These are phyloP conservation scores for Bacillus rossius DNA, from an alignment of 1,140 invertebrate genomes.

Conservation along the genomic window DNA sequence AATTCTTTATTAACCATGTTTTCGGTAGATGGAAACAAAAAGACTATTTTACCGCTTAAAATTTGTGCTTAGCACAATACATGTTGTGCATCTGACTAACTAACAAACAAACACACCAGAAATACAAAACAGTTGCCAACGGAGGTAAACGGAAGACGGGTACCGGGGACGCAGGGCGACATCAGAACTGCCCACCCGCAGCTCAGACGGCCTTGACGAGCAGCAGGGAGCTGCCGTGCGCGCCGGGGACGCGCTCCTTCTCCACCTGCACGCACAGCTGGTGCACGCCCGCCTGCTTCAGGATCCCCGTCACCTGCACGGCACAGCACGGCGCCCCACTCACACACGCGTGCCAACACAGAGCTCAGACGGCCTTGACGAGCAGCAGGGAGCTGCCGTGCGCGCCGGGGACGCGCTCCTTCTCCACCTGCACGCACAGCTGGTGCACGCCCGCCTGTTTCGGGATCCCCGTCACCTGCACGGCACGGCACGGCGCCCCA, in stretches of 20 bases:
- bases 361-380: conserved; percentile 2
- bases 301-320: conserved; percentile 14
- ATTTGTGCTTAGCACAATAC: too few species aligned
- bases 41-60: too few species aligned
- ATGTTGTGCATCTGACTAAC: too few species aligned
- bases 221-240: not conserved
- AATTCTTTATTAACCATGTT: too few species aligned
- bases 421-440: conserved; percentile 20
- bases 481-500: not conserved
- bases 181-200: too few species aligned
- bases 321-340: not conserved
- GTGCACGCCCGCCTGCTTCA: conserved; percentile 14
- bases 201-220: conserved; percentile 4
- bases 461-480: conserved; percentile 15
- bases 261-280: conserved; percentile 20
- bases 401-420: conserved; percentile 12
- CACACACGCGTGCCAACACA: not conserved
- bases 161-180: too few species aligned
- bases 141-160: too few species aligned
- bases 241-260: conserved; percentile 14
- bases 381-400: not conserved
- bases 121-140: too few species aligned
- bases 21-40: too few species aligned
- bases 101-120: too few species aligned
- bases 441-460: conserved; percentile 14